Conservation (phyloP, 2,113 vertebrate species). For the Dasypus novemcinctus region DNA sequence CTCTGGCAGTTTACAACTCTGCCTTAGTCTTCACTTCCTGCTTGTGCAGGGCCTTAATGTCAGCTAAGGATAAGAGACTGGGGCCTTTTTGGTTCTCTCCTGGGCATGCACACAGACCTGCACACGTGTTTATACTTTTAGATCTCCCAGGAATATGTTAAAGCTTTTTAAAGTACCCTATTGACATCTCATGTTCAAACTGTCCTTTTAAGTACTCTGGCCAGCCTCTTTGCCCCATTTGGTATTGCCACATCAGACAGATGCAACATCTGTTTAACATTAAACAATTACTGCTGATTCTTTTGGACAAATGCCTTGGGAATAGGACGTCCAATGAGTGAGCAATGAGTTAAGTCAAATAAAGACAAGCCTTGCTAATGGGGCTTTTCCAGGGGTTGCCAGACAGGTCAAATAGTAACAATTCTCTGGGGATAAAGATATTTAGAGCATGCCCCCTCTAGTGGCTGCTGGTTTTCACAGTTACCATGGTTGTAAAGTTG, state of each 20-base stretch:
- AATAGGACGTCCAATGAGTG: background rate
- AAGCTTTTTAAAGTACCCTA: background rate
- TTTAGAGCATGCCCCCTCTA: background rate
- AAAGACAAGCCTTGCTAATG: slow-evolving; percentile 31
- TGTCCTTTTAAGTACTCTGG: background rate
- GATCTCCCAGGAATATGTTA: background rate
- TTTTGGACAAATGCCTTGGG: slow-evolving; percentile 21
- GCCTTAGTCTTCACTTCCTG: slow-evolving; percentile 37
- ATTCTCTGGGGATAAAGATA: background rate
- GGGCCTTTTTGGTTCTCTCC: background rate
- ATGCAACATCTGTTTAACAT: slow-evolving; percentile 31
- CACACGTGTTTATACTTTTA: background rate
- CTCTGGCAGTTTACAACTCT: background rate
- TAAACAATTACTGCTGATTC: slow-evolving; percentile 23
- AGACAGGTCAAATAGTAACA: slow-evolving; percentile 1
- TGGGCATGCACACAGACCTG: background rate
- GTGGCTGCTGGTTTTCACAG: background rate
- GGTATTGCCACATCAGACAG: background rate
- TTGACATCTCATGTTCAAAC: background rate
- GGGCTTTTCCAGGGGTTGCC: background rate
- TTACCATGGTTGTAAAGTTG: slow-evolving; percentile 19
- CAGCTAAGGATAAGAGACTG: background rate
- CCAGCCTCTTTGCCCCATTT: background rate
- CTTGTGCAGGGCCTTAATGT: background rate
- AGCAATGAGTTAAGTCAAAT: slow-evolving; percentile 32